Evolutionary conservation across 2,797 vertebrate species (phyloP), one percentile per base, ranked within the genome.

Genomic region (Leptodactylus fallax): DNA sequence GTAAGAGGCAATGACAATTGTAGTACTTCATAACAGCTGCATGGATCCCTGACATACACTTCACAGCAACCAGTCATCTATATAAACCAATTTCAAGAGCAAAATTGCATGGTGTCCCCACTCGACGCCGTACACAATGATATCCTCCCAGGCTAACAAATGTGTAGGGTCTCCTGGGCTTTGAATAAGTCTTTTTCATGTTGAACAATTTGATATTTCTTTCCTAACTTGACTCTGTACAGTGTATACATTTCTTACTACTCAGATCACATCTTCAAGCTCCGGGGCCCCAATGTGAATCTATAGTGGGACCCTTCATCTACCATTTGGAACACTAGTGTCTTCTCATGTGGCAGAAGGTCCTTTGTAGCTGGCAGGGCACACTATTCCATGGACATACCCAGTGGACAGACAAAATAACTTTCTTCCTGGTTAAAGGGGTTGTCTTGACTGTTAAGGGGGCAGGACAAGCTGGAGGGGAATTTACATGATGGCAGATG

Each of bases 71-170:
- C 95, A 96, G 95, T 96, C 96, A 96, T 95, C 95, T 97, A 95
- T 95, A 97, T 96, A 96, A 96, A 97, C 94, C 95, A 95, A 94
- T 96, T 96, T 95, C 95, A 94, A 94, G 94, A 95, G 95, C 94
- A 97, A 96, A 97, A 97, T 97, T 97, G 96, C 96, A 96, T 94
- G 95, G 95, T 94, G 94, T 93, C 93, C 96, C 93, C 93, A 93
- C 93, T 94, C 94, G 93, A 92, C 94, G 95, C 94, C 93, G 92
- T 95, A 94, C 94, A 95, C 94, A 95, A 93, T 94, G 94, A 95
- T 95, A 94, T 93, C 93, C 92, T 93, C 95, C 95, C 94, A 90
- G 94, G 94, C 94, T 96, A 95, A 95, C 94, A 95, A 95, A 96
- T 95, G 94, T 90, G 86, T 90, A 69, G 90, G 79, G 93, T 95